phyloP scores from a whole-genome alignment of 2,797 vertebrate genomes.

The Eleutherodactylus coqui region DNA sequence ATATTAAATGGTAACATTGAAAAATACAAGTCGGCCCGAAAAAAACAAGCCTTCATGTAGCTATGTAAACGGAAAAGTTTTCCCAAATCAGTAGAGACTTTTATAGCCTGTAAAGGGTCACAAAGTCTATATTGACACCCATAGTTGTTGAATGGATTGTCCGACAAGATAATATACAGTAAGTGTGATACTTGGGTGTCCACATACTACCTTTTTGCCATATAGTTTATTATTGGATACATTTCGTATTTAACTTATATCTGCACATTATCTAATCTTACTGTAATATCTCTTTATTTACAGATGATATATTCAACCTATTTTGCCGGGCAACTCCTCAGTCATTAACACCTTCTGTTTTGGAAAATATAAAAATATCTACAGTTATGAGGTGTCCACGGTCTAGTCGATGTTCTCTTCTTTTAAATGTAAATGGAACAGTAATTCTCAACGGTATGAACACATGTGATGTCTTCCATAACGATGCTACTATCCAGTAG shows the following conservation, averaged over 20 bases:
- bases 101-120: too few species aligned
- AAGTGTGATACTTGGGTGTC: not conserved
- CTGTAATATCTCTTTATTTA: conserved; percentile 47
- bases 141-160: not conserved
- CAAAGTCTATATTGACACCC: not conserved
- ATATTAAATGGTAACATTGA: too few species aligned
- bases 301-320: conserved; percentile 69
- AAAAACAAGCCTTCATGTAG: too few species aligned
- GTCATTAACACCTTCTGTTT: conserved; percentile 62
- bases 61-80: too few species aligned
- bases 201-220: not conserved
- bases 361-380: conserved; percentile 73
- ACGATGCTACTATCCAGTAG: not conserved
- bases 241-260: not conserved
- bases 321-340: conserved; percentile 69
- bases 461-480: not conserved
- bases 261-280: not conserved
- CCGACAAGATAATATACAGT: not conserved
- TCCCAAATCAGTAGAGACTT: too few species aligned
- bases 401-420: conserved; percentile 68
- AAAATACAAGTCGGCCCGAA: too few species aligned
- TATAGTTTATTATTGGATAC: not conserved
- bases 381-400: conserved; percentile 73
- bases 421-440: conserved; percentile 69
- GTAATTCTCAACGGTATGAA: conserved; percentile 72